Evolutionary conservation across 2,797 vertebrate species (phyloP), one percentile per base, ranked within the genome.

Genomic region (Varecia variegata): DNA sequence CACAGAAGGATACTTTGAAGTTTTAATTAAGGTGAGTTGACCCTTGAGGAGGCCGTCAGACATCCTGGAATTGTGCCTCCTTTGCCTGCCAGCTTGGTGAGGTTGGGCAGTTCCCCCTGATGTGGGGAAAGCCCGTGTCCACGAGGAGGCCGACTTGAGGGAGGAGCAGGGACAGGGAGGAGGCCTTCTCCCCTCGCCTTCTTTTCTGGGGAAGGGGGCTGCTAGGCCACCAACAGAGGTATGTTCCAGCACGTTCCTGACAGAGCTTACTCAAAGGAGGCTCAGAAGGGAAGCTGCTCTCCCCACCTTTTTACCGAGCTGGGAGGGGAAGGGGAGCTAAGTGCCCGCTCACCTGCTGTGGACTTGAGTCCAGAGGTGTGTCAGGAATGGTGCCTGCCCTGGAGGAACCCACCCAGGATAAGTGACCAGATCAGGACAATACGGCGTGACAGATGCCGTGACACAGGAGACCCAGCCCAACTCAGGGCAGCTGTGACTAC

Each of bases 21-120:
- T 99, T 98, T 97, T 99, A 70, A 98, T 99, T 94, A 99, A 99
- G 98, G 99, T 99, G 98, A 99, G 98, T 97, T 67, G 38, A 58
- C 47, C 52, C 20, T 73, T 9, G 1, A 1, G 7, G 47, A 21
- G 80, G n/a, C 58, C 38, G 8, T 32, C 12, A 62, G 83, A 17
- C 43, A 17, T 60, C 40, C 4, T 47, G 56, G 56, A 32, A 21
- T 10, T 4, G 35, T 43, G 6, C 23, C 82, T 38, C 40, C 60
- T n/a, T 82, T 40, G 32, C 43, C 30, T 35, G 35, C 50, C 25
- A 21, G 15, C 52, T 30, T 82, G 40, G 70, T 73, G 4, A 0
- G 40, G 7, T 27, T 25, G 20, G 21, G 40, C 3, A 7, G 2
- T 70, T 56, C 23, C 27, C n/a, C 20, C 18, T 9, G 9, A 25